Evolutionary conservation across 2,113 vertebrate species (phyloP), one percentile per base, ranked within the genome.

Genomic region (Aegotheles bennettii): DNA sequence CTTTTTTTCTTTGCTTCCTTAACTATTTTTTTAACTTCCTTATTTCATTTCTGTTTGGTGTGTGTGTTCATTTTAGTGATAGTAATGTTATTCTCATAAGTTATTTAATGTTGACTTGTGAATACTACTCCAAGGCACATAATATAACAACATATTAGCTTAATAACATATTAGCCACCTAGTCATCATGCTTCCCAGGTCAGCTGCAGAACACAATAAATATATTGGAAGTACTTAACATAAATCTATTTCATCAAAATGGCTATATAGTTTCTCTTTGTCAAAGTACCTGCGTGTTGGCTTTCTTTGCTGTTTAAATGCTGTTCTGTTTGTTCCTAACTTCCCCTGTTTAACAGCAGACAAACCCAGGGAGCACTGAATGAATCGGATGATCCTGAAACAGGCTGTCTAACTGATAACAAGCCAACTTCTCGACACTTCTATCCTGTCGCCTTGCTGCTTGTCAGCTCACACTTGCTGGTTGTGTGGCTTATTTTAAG

Each of bases 401-500:
- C 99, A 94, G 99, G 99, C 98, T 98, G 98, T 97, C 97, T 98
- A 97, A 98, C 98, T 97, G 99, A 99, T 98, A 99, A 99, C 98
- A 99, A 99, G 99, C 99, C 99, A 97, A 98, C 99, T 96, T 99
- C 99, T 95, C 99, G 99, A 96, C 99, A 99, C 99, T 99, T 99
- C 99, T 99, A 99, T 96, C 99, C 99, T 96, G 99, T 99, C 98
- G 99, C 99, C 97, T 98, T 99, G 98, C 98, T 99, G 97, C 99
- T 99, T 84, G 99, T 99, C 99, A 99, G 99, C 98, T 99, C 99
- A 59, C 99, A 99, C 97, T 98, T 99, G 98, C 98, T 99, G 97
- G 99, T 99, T 65, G 99, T 99, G 98, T 99, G 99, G 99, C 99
- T 99, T 97, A 99, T 99, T 98, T 98, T 99, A 98, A 99, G 99